These are phyloP conservation scores for cattle (Bos taurus) DNA, from an alignment of 2,113 vertebrate species.

Conservation along the genomic window ARS-UCD2.0 NC_037334.1:50204501-50205000, in stretches of 20 bases:
- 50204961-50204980: constrained; percentile 33
- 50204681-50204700: neutral
- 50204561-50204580: neutral
- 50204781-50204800: neutral
- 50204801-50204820: neutral
- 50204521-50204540: neutral
- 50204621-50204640: neutral
- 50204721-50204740: neutral
- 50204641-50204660: constrained; percentile 17
- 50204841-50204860: constrained; percentile 5
- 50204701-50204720: neutral
- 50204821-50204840: neutral
- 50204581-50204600: constrained; percentile 19
- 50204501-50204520: neutral
- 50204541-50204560: neutral
- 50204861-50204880: neutral
- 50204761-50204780: neutral
- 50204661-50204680: neutral
- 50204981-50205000: constrained; percentile 19
- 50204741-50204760: neutral
- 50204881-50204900: neutral
- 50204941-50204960: constrained; percentile 46
- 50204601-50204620: constrained; percentile 9
- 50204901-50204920: constrained; percentile 23
- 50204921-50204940: constrained; percentile 44